Conservation (phyloP, 2,888 invertebrate species). For the Pelosia muscerda region DNA sequence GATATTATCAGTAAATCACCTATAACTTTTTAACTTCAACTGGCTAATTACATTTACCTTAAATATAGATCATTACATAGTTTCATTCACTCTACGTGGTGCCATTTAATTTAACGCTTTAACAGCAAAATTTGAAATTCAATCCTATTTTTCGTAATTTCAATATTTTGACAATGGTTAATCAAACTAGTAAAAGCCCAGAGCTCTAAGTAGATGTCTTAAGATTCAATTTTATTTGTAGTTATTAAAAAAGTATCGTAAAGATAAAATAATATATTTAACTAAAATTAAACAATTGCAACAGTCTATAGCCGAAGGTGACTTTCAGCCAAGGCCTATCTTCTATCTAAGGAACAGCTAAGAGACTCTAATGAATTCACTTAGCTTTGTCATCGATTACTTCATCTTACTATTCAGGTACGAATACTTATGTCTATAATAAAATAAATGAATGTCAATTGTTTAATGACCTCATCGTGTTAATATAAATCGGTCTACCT, state of each 20-base stretch:
- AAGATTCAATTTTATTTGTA: neutral
- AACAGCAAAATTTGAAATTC: too few species aligned
- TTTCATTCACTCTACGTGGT: too few species aligned
- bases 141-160: too few species aligned
- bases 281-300: neutral
- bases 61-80: too few species aligned
- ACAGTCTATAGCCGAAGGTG: slow-evolving; percentile 20
- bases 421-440: neutral
- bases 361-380: slow-evolving; percentile 62
- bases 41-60: too few species aligned
- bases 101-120: too few species aligned
- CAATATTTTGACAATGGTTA: too few species aligned
- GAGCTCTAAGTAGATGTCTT: neutral
- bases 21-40: too few species aligned
- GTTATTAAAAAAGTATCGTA: too few species aligned
- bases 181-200: too few species aligned
- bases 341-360: slow-evolving; percentile 35
- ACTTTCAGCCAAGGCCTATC: slow-evolving; percentile 50
- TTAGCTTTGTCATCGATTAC: slow-evolving; percentile 41
- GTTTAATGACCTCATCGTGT: slow-evolving; percentile 26
- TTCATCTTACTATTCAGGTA: slow-evolving; percentile 19
- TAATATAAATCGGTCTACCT: slow-evolving; percentile 2
- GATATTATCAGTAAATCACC: too few species aligned
- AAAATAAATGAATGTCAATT: slow-evolving; percentile 17
- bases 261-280: neutral